A percentile compares a stretch with the other conserved stretches of the same genome.
Evolutionary conservation across 2,797 vertebrate genomes (phyloP).

Genomic region (Ceryle rudis): DNA sequence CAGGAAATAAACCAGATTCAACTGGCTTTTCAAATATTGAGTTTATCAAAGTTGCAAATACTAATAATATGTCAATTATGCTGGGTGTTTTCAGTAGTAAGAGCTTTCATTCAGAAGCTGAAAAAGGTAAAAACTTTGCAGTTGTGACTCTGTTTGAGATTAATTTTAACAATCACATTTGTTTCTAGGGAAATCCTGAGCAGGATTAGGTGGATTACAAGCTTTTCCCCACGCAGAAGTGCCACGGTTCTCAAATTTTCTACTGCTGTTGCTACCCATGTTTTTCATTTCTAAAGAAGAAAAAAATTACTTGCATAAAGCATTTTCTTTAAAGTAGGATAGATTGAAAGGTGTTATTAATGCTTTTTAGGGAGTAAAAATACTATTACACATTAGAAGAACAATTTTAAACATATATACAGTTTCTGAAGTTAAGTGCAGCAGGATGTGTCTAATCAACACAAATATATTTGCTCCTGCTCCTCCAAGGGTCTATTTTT

Average conservation of each 20-base stretch:
- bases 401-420: background rate
- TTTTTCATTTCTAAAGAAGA: background rate
- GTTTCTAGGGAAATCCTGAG: background rate
- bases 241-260: background rate
- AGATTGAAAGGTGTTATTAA: background rate
- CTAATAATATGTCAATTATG: background rate
- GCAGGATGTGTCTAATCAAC: background rate
- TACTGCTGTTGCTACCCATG: background rate
- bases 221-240: background rate
- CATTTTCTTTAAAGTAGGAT: background rate
- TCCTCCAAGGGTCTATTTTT: background rate
- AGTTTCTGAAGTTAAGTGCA: background rate
- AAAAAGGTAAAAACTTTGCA: background rate
- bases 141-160: background rate
- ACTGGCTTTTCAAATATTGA: background rate
- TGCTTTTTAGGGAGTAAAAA: background rate
- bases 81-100: background rate
- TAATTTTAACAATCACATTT: background rate
- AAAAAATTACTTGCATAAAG: background rate
- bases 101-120: background rate
- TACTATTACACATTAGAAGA: background rate
- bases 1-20: background rate
- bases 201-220: background rate
- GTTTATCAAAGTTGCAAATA: background rate
- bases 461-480: background rate